These are phyloP conservation scores for Matsumyia berberina DNA, from an alignment of 2,888 invertebrate species.

Conservation along the genomic window DNA sequence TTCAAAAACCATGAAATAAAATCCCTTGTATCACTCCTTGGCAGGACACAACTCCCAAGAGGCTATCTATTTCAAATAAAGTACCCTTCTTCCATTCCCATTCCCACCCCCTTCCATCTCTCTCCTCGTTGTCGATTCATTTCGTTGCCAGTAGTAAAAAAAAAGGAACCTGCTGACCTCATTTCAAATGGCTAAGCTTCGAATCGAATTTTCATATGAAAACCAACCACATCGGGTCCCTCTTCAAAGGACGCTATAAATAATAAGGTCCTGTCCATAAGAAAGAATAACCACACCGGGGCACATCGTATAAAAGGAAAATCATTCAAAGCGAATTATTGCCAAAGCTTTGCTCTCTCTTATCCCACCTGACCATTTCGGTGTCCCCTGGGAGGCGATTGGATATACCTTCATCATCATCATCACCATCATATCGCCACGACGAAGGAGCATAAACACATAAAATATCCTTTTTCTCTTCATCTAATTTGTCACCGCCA, in stretches of 20 bases:
- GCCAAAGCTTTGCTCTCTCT: slow-evolving; percentile 42
- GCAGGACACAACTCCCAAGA: slow-evolving; percentile 19
- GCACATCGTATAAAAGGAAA: slow-evolving; percentile 29
- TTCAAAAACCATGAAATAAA: slow-evolving; percentile 6
- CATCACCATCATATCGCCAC: background rate
- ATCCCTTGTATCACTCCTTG: slow-evolving; percentile 10
- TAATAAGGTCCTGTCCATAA: slow-evolving; percentile 46
- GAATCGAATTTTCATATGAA: slow-evolving; percentile 44
- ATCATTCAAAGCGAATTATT: slow-evolving; percentile 65
- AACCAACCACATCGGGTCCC: slow-evolving; percentile 4
- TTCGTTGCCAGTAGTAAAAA: slow-evolving; percentile 7
- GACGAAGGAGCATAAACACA: slow-evolving; percentile 16
- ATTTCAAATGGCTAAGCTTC: slow-evolving; percentile 54
- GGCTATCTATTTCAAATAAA: slow-evolving; percentile 1
- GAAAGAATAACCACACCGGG: background rate
- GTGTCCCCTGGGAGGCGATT: slow-evolving; percentile 27
- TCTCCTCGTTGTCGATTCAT: slow-evolving; percentile 4
- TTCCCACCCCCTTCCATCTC: background rate
- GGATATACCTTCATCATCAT: slow-evolving; percentile 19
- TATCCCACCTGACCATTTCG: slow-evolving; percentile 46
- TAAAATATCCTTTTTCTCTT: slow-evolving; percentile 45
- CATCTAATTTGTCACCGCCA: slow-evolving; percentile 44
- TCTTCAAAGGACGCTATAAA: slow-evolving; percentile 56
- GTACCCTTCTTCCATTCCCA: slow-evolving; percentile 14
- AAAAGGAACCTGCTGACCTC: slow-evolving; percentile 43